Base-by-base conservation (phyloP, 2,797 vertebrate species). In the Myioborus miniatus region DNA sequence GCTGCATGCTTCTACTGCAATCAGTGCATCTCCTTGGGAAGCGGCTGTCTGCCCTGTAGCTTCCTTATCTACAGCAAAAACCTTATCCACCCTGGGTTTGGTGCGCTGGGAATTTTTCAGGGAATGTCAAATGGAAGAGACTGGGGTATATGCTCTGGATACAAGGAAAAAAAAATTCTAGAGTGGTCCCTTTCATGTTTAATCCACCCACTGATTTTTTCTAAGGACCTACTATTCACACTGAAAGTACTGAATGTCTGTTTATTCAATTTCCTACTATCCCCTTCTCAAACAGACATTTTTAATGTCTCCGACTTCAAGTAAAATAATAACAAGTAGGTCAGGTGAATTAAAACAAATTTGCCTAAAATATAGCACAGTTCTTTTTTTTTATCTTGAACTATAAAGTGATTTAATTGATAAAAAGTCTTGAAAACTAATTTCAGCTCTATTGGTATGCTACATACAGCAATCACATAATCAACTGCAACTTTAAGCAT, bases 141-240 rank as follows among this genome's bases (percentile, higher is more conserved):
- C 30, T 27, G 36, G 15, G 37, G 6, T 8, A 26, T 83, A 2
- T 60, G 32, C 29, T 56, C 23, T 34, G 27, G 9, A 50, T 23
- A 46, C 6, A 46, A 2, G 6, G 0, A 2, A 56, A 9, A 9
- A 56, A 21, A 29, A 3, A 6, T n/a, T 1, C 5, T 41, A 20
- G 15, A 36, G 18, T 27, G 7, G 0, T 2, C 11, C 14, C 65
- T 71, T 76, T n/a, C 8, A 15, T 50, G 12, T 34, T 69, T 79
- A 63, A 37, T 75, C 39, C 32, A 50, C 4, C 5, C 39, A 52
- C 24, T 46, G 43, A 30, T 43, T 69, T 90, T 70, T 78, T 49
- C 27, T 39, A 47, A 65, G 26, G 29, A 30, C 11, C 34, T 36
- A 58, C 44, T 65, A 58, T 58, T 85, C n/a, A 47, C 18, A 18